Evolutionary conservation across 2,888 invertebrate species (phyloP), one percentile per base, ranked within the genome.

Genomic region (Eurytoma adleriae): DNA sequence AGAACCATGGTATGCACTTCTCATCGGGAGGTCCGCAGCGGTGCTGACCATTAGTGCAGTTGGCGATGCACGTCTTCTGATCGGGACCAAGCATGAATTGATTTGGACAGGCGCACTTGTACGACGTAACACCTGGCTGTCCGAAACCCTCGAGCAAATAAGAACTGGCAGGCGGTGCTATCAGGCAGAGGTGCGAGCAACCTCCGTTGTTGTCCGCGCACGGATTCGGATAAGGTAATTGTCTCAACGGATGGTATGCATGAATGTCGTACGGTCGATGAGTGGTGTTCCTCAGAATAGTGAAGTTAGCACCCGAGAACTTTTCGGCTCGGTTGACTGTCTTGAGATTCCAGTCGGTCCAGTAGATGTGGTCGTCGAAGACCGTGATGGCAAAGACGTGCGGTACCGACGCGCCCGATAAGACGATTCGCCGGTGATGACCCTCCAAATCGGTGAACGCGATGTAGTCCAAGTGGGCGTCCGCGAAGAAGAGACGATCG

Each of bases 331-430:
- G 94, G 84, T 96, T 94, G 74, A 99, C 96, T 0, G 96, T 96
- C 90, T 98, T 98, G 70, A 97, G 91, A 90, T 99, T 99, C 99
- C 99, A 99, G 90, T 99, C 99, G 0, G 98, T 97, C 98, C 99
- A 99, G 91, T 96, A 99, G 24, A 97, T 93, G 85, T 93, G 95
- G 86, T 99, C 98, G 87, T 99, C 99, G 89, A 99, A 99, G 0
- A 99, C 93, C 13, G 96, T 95, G 64, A 99, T 92, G 0, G 99
- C 98, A 87, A 98, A 99, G 0, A 99, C 98, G 90, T 99, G 99
- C 0, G 99, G 99, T 0, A 99, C 98, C 68, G 94, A 92, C 3
- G 92, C 91, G 0, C 97, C 97, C 0, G 95, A 95, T 2, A 98
- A 88, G 0, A 96, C 97, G 74, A 95, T 94, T 87, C 96, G 96